Base-by-base conservation (phyloP, 2,797 vertebrate genomes). In the Scarus forsteni region DNA sequence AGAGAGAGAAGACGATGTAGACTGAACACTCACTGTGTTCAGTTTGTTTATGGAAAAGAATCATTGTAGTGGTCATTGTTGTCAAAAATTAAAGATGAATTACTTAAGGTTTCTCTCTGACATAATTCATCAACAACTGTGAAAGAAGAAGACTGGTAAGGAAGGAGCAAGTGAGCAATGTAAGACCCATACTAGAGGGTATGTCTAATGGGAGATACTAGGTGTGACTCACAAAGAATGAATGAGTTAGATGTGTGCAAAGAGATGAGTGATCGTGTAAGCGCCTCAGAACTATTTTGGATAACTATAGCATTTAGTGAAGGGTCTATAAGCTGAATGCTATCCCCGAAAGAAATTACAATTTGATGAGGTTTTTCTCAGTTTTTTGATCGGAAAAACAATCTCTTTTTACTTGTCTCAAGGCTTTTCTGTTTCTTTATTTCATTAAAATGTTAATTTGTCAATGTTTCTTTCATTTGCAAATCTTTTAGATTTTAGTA, bases 211-310 rank as follows among this genome's bases (percentile, higher is more conserved):
- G 8, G 27, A 67, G 35, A 60, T 36, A 42, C 14, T 58, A 19
- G 38, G 35, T 45, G 6, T 53, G 72, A 73, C 39, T 81, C 53
- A 60, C 40, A 54, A 55, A 66, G 6, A 54, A 60, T 44, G 49
- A 74, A 55, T 15, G 64, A 49, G 16, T 40, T 15, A 34, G 45
- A 16, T 55, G 35, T 18, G 40, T 40, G 6, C 54, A 3, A 15
- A 42, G 8, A 64, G 38, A 52, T 0, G 1, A 43, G 14, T 70
- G 10, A 60, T 39, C 58, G 18, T 39, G 14, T 13, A 49, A 27
- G 27, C 4, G 27, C 27, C 4, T 27, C 27, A 27, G 27, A 27
- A 27, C 2, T 27, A 27, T 27, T 14, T 6, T 14, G 13, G 43
- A 44, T 13, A 14, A n/a, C 45, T 8, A 8, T 16, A 8, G n/a